Evolutionary conservation across 2,113 vertebrate genomes (phyloP).

Genomic region (Toxostoma redivivum): DNA sequence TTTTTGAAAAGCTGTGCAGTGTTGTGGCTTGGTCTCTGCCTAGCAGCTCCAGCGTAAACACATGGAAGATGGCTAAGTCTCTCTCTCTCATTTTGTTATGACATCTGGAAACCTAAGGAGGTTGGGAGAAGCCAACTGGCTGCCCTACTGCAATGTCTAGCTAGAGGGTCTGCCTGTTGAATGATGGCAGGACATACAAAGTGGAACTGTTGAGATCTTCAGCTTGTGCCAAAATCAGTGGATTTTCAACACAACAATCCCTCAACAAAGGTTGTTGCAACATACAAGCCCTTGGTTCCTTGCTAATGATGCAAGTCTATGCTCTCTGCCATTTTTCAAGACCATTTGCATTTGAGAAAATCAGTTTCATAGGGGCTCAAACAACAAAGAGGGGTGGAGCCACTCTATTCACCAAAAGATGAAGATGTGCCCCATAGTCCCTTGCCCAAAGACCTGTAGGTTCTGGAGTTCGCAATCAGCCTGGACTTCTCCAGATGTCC

Average conservation of each 20-base stretch:
- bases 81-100: conserved; percentile 40
- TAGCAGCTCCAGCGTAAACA: conserved; percentile 45
- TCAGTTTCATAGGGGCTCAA: background rate
- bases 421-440: background rate
- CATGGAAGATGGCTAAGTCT: conserved; percentile 49
- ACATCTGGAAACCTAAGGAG: conserved; percentile 57
- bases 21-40: conserved; percentile 44
- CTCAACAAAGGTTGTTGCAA: conserved; percentile 5
- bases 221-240: conserved; percentile 9
- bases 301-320: background rate
- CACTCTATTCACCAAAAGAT: background rate
- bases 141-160: background rate
- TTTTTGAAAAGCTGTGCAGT: conserved; percentile 51
- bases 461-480: background rate
- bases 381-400: background rate
- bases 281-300: background rate
- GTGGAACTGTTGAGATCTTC: background rate
- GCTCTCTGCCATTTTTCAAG: background rate
- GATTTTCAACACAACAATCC: conserved; percentile 24
- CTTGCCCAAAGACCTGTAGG: background rate
- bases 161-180: background rate
- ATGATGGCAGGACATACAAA: conserved; percentile 29
- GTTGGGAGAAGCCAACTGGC: conserved; percentile 44
- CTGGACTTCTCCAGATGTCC: background rate
- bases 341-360: background rate